These are phyloP conservation scores for Phortica okadai DNA, from an alignment of 2,888 invertebrate species.

Conservation along the genomic window DNA sequence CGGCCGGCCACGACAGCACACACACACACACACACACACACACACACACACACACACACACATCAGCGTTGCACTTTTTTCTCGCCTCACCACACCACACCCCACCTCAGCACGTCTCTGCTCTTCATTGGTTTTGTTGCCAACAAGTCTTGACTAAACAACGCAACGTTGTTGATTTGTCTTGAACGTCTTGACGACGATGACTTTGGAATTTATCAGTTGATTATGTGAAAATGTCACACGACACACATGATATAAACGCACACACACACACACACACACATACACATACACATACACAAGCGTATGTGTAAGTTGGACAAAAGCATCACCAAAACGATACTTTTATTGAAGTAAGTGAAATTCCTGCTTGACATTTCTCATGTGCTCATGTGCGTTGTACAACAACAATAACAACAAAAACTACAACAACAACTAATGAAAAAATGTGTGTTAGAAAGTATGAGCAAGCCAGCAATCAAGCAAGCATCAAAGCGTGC, in stretches of 20 bases:
- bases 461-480: not conserved
- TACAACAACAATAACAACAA: not conserved
- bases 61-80: not conserved
- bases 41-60: conserved; percentile 1
- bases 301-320: not conserved
- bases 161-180: not conserved
- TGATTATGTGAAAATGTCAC: conserved; percentile 73
- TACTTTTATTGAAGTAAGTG: not conserved
- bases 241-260: conserved; percentile 42
- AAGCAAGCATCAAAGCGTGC: too few relatives aligned
- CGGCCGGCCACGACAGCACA: conserved; percentile 2
- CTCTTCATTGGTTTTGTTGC: not conserved
- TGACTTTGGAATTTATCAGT: conserved; percentile 63
- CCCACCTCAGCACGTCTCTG: too few relatives aligned
- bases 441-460: not conserved
- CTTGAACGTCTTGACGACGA: not conserved
- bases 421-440: not conserved
- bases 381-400: not conserved
- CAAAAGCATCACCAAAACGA: not conserved
- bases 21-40: not conserved
- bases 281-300: not conserved
- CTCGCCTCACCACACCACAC: too few relatives aligned
- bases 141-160: not conserved
- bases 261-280: conserved; percentile 32
- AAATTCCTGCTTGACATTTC: conserved; percentile 4